A percentile compares a stretch with the other conserved stretches of the same genome.
Evolutionary conservation across 1,140 invertebrate genomes (phyloP).

Genomic region (Ceratitis capitata): DNA sequence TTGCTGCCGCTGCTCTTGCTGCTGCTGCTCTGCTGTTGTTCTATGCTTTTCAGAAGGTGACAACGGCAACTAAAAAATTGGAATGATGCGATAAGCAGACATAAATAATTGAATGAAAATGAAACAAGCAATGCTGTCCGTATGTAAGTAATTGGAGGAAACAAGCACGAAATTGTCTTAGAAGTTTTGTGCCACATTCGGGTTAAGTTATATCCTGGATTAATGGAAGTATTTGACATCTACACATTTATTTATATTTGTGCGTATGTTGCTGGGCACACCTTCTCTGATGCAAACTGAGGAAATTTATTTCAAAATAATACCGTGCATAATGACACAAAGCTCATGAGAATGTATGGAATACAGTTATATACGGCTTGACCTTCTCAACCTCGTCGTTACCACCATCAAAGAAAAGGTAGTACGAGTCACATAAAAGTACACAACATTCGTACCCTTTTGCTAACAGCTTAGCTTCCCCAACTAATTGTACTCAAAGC

Average conservation of each 20-base stretch:
- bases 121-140: background rate
- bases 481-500: too few relatives aligned
- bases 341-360: too few relatives aligned
- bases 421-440: too few relatives aligned
- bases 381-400: too few relatives aligned
- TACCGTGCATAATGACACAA: too few relatives aligned
- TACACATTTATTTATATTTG: too few relatives aligned
- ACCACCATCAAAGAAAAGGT: too few relatives aligned
- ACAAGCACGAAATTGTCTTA: background rate
- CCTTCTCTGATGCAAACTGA: background rate
- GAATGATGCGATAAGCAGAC: slow-evolving; percentile 15
- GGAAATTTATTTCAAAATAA: too few relatives aligned
- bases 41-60: background rate
- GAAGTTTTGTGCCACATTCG: background rate
- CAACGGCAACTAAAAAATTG: background rate
- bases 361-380: too few relatives aligned
- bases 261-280: background rate
- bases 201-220: background rate
- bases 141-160: background rate
- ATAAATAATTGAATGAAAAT: slow-evolving; percentile 31
- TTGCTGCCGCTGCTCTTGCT: background rate
- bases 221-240: background rate
- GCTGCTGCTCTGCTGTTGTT: background rate
- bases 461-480: too few relatives aligned
- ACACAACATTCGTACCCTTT: too few relatives aligned